phyloP scores from a whole-genome alignment of 2,888 invertebrate species.

The Tetragonisca angustula region DNA sequence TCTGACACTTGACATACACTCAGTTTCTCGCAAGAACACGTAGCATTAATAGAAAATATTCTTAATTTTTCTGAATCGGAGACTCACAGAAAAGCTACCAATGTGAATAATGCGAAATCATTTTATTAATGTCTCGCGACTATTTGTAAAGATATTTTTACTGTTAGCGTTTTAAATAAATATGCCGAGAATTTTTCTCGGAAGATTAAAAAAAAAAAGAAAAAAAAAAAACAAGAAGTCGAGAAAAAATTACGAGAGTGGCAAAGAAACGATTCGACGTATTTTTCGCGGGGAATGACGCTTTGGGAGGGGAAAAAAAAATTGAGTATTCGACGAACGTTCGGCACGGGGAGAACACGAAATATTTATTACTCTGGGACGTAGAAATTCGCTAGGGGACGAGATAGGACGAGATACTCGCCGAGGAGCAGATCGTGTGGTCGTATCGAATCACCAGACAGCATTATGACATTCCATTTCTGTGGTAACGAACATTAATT shows the following conservation, averaged over 20 bases:
- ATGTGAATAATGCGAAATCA: too few relatives aligned
- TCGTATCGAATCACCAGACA: slow-evolving; percentile 17
- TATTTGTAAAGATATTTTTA: too few relatives aligned
- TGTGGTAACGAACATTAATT: slow-evolving; percentile 58
- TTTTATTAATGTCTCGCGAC: too few relatives aligned
- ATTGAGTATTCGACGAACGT: not conserved
- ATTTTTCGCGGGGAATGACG: not conserved
- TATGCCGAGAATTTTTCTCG: too few relatives aligned
- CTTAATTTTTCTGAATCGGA: not conserved
- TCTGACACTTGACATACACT: too few relatives aligned
- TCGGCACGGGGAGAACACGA: not conserved
- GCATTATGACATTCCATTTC: slow-evolving; percentile 40
- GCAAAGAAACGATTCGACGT: too few relatives aligned
- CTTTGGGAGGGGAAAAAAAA: not conserved
- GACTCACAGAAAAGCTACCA: not conserved
- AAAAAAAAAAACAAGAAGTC: too few relatives aligned
- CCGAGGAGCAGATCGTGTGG: not conserved
- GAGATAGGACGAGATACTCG: slow-evolving; percentile 7
- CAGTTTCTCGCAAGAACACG: too few relatives aligned
- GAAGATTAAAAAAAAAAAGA: too few relatives aligned
- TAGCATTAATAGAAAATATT: not conserved
- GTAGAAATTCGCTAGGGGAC: slow-evolving; percentile 4
- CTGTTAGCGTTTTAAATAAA: too few relatives aligned
- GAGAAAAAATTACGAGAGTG: too few relatives aligned
- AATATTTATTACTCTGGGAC: slow-evolving; percentile 26